Base-by-base conservation (phyloP, 2,888 invertebrate genomes). In the Metacarcinus magister region DNA sequence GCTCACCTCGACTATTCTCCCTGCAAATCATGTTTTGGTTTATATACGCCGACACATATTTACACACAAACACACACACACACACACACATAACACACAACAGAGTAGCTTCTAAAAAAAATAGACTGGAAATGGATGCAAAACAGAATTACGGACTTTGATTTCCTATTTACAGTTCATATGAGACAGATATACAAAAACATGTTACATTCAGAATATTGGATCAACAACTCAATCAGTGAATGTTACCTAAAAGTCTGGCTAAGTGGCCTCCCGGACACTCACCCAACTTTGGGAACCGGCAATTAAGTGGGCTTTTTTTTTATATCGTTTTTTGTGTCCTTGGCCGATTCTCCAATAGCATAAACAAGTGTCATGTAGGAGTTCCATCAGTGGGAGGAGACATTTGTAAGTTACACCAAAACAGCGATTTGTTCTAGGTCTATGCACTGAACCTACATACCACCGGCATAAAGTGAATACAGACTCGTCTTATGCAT, bases 1-100 rank as follows among this genome's bases (percentile, higher is more conserved):
- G 93, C 3, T 94, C 19, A 39, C 95, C 96, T 10, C 48, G 7
- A 16, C 39, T 92, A n/a, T 96, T 94, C 46, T 96, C 95, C 67
- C 96, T 96, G 92, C 60, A 92, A 90, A 2, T 54, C 8, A 16
- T 10, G 28, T 75, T 5, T 28, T 8, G 5, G 75, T 23, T n/a
- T 28, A 75, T 75, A 44, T 44, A 28, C 1, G 32, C n/a, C 19
- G 28, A 13, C 32, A 75, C 60, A 60, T 2, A 5, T 60, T 0
- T 13, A n/a, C 60, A 54, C 10, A 19, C 92, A 54, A 3, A 28
- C 28, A 32, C 92, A 32, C 60, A 60, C 60, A 54, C 10, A 60
- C 32, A 48, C 32, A 92, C 7, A 48, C 13, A 92, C 32, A 48
- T 39, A 39, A 39, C 39, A 39, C 39, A 39, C 0, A 39, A 39